Conservation (phyloP, 2,888 invertebrate species). For the Polymixis flavicincta region DNA sequence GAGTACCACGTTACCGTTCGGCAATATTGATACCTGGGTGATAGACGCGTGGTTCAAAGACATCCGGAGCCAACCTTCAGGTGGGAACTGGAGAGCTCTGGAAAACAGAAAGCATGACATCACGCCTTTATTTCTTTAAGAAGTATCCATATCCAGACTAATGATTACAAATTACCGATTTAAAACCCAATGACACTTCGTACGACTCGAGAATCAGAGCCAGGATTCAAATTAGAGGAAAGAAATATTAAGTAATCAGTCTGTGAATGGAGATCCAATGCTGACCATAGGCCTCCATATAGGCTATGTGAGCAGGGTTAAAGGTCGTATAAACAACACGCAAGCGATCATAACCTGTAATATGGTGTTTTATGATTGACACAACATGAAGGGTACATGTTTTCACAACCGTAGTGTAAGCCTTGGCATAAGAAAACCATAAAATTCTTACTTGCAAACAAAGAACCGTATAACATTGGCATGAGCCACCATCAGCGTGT, state of each 20-base stretch:
- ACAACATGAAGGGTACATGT: not conserved
- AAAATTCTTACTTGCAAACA: conserved; percentile 94
- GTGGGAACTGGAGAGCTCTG: conserved; percentile 98
- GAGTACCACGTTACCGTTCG: conserved; percentile 96
- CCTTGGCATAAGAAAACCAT: not conserved
- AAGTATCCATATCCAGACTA: too few species aligned
- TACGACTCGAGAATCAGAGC: not conserved
- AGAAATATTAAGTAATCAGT: not conserved
- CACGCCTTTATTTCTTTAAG: not conserved
- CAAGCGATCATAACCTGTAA: not conserved
- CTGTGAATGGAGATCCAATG: not conserved
- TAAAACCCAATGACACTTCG: too few species aligned
- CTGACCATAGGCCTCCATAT: too few species aligned
- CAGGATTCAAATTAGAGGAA: not conserved
- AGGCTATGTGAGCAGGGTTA: not conserved
- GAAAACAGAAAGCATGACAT: conserved; percentile 66
- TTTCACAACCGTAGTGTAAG: not conserved
- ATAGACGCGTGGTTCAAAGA: conserved; percentile 97
- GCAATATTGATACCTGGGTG: conserved; percentile 96
- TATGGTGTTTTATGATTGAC: not conserved
- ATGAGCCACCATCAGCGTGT: conserved; percentile 98
- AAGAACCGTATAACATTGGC: conserved; percentile 99
- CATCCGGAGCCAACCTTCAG: conserved; percentile 99
- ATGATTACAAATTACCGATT: too few species aligned
- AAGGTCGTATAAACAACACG: not conserved